Evolutionary conservation across 2,797 vertebrate species (phyloP).

Genomic region (Malurus splendens): DNA sequence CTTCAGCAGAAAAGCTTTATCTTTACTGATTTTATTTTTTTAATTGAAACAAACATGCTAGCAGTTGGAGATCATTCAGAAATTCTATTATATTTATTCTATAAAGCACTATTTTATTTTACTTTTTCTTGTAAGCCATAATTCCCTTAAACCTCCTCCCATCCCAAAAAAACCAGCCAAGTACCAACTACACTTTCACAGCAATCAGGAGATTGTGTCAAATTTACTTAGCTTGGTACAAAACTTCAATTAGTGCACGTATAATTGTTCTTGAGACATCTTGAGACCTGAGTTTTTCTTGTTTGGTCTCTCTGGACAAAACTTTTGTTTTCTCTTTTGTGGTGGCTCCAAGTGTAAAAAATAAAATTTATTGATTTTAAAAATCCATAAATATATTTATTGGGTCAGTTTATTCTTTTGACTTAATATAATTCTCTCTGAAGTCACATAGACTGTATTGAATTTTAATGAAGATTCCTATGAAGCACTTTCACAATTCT

Average conservation of each 20-base stretch:
- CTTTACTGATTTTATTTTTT: neutral
- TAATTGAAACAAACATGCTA: neutral
- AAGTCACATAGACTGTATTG: neutral
- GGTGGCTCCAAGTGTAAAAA: neutral
- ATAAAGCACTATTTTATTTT: neutral
- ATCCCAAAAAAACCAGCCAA: neutral
- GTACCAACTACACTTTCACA: neutral
- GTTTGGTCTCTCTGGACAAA: neutral
- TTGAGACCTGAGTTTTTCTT: neutral
- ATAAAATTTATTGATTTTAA: neutral
- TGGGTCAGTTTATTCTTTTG: neutral
- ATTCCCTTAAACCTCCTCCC: neutral
- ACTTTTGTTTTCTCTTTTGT: neutral
- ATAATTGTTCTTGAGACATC: neutral
- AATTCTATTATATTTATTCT: neutral
- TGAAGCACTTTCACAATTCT: neutral
- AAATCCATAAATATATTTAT: neutral
- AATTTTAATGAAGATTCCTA: neutral
- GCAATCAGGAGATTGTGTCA: fast-evolving
- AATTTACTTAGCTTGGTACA: neutral
- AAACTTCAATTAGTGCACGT: neutral
- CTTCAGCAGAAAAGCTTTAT: neutral
- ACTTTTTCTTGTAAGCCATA: neutral
- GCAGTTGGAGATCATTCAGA: neutral
- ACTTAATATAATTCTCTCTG: neutral